Conservation (phyloP, 1,140 invertebrate species). For the Sminthurides bifidus region DNA sequence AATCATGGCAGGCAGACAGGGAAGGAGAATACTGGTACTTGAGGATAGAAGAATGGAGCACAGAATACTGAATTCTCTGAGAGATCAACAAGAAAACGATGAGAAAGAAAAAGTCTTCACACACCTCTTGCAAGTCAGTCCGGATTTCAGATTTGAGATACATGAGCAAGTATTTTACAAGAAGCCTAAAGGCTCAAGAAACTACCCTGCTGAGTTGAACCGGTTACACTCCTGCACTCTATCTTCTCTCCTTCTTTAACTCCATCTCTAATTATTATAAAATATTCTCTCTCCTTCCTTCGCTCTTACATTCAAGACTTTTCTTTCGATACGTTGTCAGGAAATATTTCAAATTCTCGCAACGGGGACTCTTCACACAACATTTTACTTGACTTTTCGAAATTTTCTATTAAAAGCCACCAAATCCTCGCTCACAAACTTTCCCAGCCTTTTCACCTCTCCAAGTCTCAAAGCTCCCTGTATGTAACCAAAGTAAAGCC, state of each 20-base stretch:
- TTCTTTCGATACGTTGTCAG: constrained; percentile 15
- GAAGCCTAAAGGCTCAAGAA: constrained; percentile 18
- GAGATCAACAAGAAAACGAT: no score
- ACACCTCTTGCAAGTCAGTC: no score
- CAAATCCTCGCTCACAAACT: constrained; percentile 4
- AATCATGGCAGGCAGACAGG: no score
- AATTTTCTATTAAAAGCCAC: constrained; percentile 24
- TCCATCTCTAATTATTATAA: no score
- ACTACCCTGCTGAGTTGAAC: constrained; percentile 18
- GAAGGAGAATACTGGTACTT: no score
- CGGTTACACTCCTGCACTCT: constrained; percentile 10
- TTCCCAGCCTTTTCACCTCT: constrained; percentile 12
- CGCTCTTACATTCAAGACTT: constrained; percentile 3
- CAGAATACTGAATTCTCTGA: no score
- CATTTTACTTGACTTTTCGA: constrained; percentile 8
- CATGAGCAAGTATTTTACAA: constrained; percentile 14
- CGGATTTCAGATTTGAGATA: no score
- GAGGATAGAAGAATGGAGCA: no score
- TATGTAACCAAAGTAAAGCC: neutral
- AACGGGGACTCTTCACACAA: constrained; percentile 19
- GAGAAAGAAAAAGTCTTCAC: no score
- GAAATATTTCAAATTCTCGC: constrained; percentile 25
- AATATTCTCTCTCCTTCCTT: constrained; percentile 10
- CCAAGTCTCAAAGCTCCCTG: neutral
- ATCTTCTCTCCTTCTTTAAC: neutral